Evolutionary conservation across 1,140 invertebrate species (phyloP), one percentile per base, ranked within the genome.

Genomic region (Teleogryllus occipitalis): DNA sequence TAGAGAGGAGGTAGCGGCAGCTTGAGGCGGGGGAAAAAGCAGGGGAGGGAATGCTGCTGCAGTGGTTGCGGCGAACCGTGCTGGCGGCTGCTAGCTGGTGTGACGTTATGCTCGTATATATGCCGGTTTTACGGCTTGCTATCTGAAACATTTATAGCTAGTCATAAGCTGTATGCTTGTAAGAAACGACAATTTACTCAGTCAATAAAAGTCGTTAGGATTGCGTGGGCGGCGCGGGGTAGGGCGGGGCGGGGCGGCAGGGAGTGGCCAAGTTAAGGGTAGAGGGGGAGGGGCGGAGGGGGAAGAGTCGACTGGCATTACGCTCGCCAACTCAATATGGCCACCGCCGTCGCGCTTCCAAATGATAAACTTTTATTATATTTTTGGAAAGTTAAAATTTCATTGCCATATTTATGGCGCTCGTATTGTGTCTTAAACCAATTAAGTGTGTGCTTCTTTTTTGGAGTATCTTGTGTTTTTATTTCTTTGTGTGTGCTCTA

Each of bases 61-160:
- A 18, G 18, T 18, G 10, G 10, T 65, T 65, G 54, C 54, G 54
- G 54, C 54, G 54, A 65, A 65, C 54, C 18, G 54, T 10, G 10
- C 18, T 18, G 54, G 10, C 18, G 54, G 10, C 18, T 18, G 54
- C 54, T 65, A 65, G 54, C 54, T 65, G 54, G 54, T 65, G 54
- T 65, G 54, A 65, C 54, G 54, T 65, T 65, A 65, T 65, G 54
- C 18, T 65, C 54, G 54, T 65, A 18, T 65, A 65, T 65, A 65
- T 65, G 18, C 54, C 10, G 54, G 18, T 2, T 65, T 65, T 65
- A 65, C 54, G 54, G 54, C 54, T 65, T 65, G 54, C 54, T 65
- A 65, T 65, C 54, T 65, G 54, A 65, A 65, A 65, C 54, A 65
- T 65, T 65, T 65, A 65, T 65, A 65, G 54, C 54, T 65, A 65